phyloP scores from a whole-genome alignment of 1,140 invertebrate genomes.

The Calephelis virginiensis region DNA sequence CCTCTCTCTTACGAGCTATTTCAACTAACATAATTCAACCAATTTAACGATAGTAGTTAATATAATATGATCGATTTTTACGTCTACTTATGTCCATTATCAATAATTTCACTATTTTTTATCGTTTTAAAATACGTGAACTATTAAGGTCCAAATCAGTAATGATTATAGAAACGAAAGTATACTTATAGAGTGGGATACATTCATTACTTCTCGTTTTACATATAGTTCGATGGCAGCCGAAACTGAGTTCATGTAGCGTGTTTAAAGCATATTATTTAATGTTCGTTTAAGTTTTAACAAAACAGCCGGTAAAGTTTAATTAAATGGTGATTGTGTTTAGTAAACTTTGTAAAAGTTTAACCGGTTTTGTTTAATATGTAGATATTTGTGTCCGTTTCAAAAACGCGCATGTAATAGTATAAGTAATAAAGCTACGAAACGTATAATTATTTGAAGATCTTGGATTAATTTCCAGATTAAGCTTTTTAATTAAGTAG shows the following conservation, averaged over 20 bases:
- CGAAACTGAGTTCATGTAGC: constrained; percentile 38
- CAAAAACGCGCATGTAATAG: too few species aligned
- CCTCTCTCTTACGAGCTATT: constrained; percentile 11
- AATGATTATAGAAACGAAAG: background rate
- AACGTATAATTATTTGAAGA: too few species aligned
- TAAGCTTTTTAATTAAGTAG: too few species aligned
- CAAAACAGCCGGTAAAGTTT: constrained; percentile 48
- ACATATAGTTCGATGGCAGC: constrained; percentile 15
- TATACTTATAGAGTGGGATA: background rate
- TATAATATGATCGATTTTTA: constrained; percentile 16
- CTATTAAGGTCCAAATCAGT: constrained; percentile 1
- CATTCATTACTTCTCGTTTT: constrained; percentile 15
- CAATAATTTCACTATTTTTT: background rate
- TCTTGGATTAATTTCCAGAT: too few species aligned
- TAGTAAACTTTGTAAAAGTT: constrained; percentile 13
- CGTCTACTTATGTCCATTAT: background rate
- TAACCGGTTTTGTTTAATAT: constrained; percentile 1
- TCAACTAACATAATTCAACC: too few species aligned
- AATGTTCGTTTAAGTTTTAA: constrained; percentile 51
- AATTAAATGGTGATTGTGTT: constrained; percentile 44
- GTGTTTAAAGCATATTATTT: constrained; percentile 52
- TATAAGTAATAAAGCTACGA: too few species aligned
- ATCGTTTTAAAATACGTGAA: background rate
- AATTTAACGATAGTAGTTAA: constrained; percentile 4
- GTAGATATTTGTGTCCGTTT: constrained; percentile 19